Evolutionary conservation across 2,888 invertebrate genomes (phyloP).

Genomic region (Agriopis marginaria): DNA sequence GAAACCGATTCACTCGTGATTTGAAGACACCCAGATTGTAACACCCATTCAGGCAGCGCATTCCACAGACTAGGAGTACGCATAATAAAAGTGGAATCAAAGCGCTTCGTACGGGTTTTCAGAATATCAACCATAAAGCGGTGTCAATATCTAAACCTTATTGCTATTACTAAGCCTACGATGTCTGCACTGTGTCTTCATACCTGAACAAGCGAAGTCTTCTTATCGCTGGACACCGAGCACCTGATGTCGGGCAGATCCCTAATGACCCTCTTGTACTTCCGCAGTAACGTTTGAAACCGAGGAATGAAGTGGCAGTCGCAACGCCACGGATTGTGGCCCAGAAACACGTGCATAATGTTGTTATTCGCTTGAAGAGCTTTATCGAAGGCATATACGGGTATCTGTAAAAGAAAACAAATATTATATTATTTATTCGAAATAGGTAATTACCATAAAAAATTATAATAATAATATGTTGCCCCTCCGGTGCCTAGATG

Average conservation of each 20-base stretch:
- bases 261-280: conserved; percentile 89
- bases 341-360: conserved; percentile 89
- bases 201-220: conserved; percentile 87
- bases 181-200: not conserved
- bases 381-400: conserved; percentile 93
- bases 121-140: too few species aligned
- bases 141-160: too few species aligned
- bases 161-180: too few species aligned
- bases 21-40: too few species aligned
- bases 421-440: not conserved
- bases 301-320: conserved; percentile 93
- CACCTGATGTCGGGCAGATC: conserved; percentile 91
- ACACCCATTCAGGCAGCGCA: too few species aligned
- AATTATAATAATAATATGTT: too few species aligned
- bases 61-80: too few species aligned
- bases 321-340: conserved; percentile 93
- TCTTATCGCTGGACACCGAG: conserved; percentile 87
- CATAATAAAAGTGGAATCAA: too few species aligned
- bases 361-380: conserved; percentile 91
- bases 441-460: not conserved
- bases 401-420: conserved; percentile 84
- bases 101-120: too few species aligned
- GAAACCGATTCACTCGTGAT: too few species aligned
- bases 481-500: too few species aligned
- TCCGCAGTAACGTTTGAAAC: conserved; percentile 90